These are phyloP conservation scores for Phyllostomus hastatus DNA, from an alignment of 2,113 vertebrate genomes.

Conservation along the genomic window DNA sequence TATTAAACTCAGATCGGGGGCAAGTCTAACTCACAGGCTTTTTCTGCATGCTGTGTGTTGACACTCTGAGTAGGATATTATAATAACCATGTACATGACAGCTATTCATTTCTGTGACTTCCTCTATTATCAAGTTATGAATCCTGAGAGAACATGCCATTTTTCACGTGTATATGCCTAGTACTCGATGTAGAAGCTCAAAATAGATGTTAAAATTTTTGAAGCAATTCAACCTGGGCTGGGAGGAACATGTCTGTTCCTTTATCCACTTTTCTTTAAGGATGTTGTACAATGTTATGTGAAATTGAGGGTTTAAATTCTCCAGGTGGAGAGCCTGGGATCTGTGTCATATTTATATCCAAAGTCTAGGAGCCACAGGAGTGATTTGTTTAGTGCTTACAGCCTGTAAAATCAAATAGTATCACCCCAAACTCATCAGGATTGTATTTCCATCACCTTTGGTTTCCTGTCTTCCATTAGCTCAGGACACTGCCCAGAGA, in stretches of 20 bases:
- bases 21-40: neutral
- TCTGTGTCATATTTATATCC: neutral
- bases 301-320: constrained; percentile 23
- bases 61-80: too few species aligned
- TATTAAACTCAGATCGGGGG: neutral
- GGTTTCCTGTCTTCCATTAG: neutral
- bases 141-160: neutral
- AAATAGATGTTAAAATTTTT: neutral
- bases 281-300: neutral
- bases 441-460: neutral
- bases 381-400: neutral
- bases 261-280: neutral
- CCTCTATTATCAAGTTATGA: neutral
- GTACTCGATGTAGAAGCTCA: neutral
- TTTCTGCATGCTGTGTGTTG: neutral
- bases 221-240: neutral
- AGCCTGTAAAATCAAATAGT: neutral
- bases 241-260: neutral
- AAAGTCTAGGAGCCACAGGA: neutral
- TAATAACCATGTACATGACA: neutral
- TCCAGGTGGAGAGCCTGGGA: neutral
- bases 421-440: neutral
- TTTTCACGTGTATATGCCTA: neutral
- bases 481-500: neutral
- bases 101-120: neutral